These are phyloP conservation scores for Beris chalybata DNA, from an alignment of 2,888 invertebrate species.

Conservation along the genomic window DNA sequence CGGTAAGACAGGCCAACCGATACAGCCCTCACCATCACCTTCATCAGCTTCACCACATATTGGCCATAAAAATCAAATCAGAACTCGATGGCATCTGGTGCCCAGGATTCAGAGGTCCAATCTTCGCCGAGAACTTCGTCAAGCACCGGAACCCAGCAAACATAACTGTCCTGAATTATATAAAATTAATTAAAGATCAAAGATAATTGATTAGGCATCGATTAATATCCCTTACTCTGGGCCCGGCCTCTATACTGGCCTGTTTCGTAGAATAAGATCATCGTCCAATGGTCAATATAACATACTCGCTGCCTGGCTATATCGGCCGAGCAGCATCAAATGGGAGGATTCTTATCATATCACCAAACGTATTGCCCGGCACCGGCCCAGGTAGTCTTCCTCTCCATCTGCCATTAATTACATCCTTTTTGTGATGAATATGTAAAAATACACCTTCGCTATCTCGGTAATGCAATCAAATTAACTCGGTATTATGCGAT, in stretches of 20 bases:
- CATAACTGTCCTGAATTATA: slow-evolving; percentile 42
- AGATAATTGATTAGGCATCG: slow-evolving; percentile 57
- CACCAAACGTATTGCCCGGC: slow-evolving; percentile 8
- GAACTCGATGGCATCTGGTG: too few relatives aligned
- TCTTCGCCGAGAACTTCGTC: too few relatives aligned
- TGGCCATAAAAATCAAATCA: too few relatives aligned
- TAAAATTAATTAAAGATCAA: slow-evolving; percentile 58
- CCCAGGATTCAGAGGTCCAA: too few relatives aligned
- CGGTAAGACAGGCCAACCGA: too few relatives aligned
- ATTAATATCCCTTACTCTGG: slow-evolving; percentile 48
- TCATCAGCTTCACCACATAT: too few relatives aligned
- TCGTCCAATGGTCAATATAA: neutral
- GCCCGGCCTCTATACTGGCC: slow-evolving; percentile 12
- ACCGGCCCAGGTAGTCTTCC: slow-evolving; percentile 17
- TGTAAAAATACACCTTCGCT: slow-evolving; percentile 42
- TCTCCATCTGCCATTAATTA: slow-evolving; percentile 39
- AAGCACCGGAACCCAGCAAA: neutral
- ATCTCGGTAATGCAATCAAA: slow-evolving; percentile 45
- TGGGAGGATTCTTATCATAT: slow-evolving; percentile 35
- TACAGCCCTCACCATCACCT: too few relatives aligned
- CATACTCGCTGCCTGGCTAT: neutral
- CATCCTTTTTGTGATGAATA: slow-evolving; percentile 39
- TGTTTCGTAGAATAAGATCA: slow-evolving; percentile 6
- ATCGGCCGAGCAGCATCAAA: slow-evolving; percentile 19
- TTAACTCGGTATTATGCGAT: slow-evolving; percentile 39